These are phyloP conservation scores for Uria lomvia DNA, from an alignment of 2,113 vertebrate species.

Conservation along the genomic window DNA sequence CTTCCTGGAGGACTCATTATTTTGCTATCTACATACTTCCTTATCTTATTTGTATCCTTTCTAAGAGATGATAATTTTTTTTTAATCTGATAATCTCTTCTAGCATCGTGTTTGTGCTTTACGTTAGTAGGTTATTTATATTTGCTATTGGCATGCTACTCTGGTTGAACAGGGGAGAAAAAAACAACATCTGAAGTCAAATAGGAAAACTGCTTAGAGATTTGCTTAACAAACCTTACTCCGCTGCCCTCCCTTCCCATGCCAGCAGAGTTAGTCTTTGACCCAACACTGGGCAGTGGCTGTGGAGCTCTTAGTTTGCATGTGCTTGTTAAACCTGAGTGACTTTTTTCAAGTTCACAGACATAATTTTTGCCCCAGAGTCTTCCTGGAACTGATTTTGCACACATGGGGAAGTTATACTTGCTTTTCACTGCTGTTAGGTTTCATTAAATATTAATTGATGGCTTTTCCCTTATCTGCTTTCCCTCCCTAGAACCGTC, in stretches of 20 bases:
- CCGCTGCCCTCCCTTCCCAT: not conserved
- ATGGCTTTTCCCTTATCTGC: not conserved
- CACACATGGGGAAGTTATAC: not conserved
- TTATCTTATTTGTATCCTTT: not conserved
- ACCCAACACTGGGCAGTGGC: not conserved
- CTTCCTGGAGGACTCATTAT: not conserved
- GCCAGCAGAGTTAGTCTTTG: not conserved
- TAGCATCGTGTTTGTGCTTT: not conserved
- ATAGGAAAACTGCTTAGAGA: not conserved
- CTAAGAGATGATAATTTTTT: not conserved
- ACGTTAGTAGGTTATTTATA: not conserved
- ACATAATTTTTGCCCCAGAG: not conserved
- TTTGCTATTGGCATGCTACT: not conserved
- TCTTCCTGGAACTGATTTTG: not conserved
- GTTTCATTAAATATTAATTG: not conserved
- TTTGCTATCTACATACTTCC: not conserved
- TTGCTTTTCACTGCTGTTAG: not conserved
- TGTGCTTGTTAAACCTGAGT: not conserved
- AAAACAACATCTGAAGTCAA: not conserved
- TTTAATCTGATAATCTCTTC: not conserved
- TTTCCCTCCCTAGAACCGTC: conserved; percentile 65
- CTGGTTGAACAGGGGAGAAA: not conserved
- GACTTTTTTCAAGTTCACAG: not conserved
- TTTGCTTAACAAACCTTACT: not conserved
- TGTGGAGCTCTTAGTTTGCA: not conserved